phyloP scores from a whole-genome alignment of 2,797 vertebrate genomes.

The Agapornis canus region DNA sequence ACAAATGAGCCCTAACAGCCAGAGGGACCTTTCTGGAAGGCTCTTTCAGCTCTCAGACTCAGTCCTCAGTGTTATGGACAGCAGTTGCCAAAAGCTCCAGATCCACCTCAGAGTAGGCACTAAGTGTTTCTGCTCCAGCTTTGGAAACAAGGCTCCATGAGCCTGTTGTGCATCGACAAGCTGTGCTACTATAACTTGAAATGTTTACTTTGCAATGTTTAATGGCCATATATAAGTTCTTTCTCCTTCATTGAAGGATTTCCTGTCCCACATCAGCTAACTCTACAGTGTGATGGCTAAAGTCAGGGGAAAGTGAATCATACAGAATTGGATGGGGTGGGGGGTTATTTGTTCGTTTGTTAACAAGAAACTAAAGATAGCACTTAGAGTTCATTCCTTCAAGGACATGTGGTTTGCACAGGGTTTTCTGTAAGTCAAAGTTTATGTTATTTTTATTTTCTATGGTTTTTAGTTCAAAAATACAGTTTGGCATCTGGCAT shows the following conservation, averaged over 20 bases:
- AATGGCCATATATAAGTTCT: background rate
- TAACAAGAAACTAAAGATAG: slow-evolving; percentile 19
- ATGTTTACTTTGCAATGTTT: slow-evolving; percentile 18
- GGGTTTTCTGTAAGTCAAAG: background rate
- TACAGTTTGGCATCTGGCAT: background rate
- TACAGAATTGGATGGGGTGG: background rate
- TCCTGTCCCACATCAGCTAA: background rate
- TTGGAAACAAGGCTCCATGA: background rate
- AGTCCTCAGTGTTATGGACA: fast-evolving
- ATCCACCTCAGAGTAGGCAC: fast-evolving
- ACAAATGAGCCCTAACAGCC: background rate
- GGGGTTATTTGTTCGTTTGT: slow-evolving; percentile 7
- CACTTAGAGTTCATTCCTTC: background rate
- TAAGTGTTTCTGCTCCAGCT: background rate
- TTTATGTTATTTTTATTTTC: slow-evolving; percentile 45
- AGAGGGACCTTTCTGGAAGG: background rate
- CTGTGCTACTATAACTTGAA: background rate
- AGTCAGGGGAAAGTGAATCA: slow-evolving; percentile 44
- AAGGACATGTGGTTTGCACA: slow-evolving; percentile 17
- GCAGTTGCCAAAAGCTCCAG: background rate
- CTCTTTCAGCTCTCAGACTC: background rate
- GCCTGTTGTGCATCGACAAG: background rate
- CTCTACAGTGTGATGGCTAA: background rate
- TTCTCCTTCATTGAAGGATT: background rate
- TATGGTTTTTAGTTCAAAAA: background rate